Percentiles rank a stretch among this genome's conserved stretches.
Conservation (phyloP, 2,113 vertebrate genomes). For the Heliornis fulica region DNA sequence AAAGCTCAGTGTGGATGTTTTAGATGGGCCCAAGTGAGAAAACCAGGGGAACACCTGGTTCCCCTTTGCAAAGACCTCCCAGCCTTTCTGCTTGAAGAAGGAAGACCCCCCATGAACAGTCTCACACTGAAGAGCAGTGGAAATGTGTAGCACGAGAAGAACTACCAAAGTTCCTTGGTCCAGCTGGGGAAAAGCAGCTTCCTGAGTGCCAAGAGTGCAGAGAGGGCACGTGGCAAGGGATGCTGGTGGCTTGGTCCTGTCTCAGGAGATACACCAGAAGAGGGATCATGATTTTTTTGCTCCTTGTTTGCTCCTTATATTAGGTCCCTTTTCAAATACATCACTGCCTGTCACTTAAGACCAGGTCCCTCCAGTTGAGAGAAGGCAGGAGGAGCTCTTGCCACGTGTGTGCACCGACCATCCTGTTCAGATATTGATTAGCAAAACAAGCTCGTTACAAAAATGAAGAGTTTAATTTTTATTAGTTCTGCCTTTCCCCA, state of each 20-base stretch:
- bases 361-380: accelerated
- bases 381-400: neutral
- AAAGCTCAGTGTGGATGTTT: neutral
- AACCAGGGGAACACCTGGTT: neutral
- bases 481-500: neutral
- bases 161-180: accelerated
- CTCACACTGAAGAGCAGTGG: accelerated
- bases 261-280: neutral
- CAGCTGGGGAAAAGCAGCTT: neutral
- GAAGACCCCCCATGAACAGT: neutral
- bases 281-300: accelerated
- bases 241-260: neutral
- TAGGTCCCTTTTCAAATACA: accelerated
- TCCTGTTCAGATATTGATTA: neutral
- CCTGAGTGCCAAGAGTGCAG: neutral
- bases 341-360: accelerated
- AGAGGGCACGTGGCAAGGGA: neutral
- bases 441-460: neutral
- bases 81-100: neutral
- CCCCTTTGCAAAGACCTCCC: neutral
- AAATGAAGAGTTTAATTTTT: neutral
- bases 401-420: accelerated
- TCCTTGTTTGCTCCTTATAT: neutral
- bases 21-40: neutral
- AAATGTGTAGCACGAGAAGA: accelerated